These are phyloP conservation scores for Thera britannica DNA, from an alignment of 2,888 invertebrate species.

Conservation along the genomic window DNA sequence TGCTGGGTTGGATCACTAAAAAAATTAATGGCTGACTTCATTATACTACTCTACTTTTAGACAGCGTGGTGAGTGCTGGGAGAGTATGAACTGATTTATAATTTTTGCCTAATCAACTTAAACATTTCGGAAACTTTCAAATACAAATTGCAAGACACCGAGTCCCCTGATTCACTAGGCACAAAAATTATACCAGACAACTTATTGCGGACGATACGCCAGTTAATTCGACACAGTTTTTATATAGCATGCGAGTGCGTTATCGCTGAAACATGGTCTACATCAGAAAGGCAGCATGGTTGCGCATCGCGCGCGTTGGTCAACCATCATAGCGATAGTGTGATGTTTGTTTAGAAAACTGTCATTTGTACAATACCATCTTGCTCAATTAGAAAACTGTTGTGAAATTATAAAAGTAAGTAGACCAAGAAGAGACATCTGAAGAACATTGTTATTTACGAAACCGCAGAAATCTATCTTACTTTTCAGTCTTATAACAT, in stretches of 20 bases:
- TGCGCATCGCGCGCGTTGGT: slow-evolving; percentile 21
- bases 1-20: not conserved
- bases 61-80: too few species aligned
- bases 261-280: slow-evolving; percentile 22
- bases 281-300: slow-evolving; percentile 26
- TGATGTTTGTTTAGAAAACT: slow-evolving; percentile 45
- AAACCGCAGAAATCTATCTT: not conserved
- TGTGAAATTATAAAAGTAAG: slow-evolving; percentile 6
- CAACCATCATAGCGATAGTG: slow-evolving; percentile 37
- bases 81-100: too few species aligned
- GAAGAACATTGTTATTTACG: not conserved
- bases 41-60: too few species aligned
- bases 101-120: too few species aligned
- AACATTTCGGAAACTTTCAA: too few species aligned
- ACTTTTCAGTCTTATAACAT: too few species aligned
- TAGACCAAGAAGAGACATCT: not conserved
- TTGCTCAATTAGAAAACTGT: slow-evolving; percentile 36
- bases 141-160: too few species aligned
- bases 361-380: slow-evolving; percentile 26
- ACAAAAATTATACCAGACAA: too few species aligned
- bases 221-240: slow-evolving; percentile 23
- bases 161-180: too few species aligned
- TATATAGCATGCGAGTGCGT: slow-evolving; percentile 16
- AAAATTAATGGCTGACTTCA: not conserved
- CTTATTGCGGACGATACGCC: not conserved